Base-by-base conservation (phyloP, 2,113 vertebrate genomes). In the Nanger granti region DNA sequence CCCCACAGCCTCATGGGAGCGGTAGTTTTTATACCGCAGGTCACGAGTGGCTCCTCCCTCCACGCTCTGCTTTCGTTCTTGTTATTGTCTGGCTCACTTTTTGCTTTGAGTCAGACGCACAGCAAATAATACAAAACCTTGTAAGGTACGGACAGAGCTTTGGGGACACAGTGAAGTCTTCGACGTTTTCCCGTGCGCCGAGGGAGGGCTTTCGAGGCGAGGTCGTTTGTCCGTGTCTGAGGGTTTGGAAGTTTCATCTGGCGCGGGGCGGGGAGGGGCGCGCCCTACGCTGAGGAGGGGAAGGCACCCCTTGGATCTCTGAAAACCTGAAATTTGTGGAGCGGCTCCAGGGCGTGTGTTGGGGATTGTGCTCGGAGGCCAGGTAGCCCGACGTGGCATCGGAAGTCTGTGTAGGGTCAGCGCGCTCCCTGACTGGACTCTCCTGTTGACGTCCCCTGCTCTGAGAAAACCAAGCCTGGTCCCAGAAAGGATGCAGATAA, bases 1-100 rank as follows among this genome's bases (percentile, higher is more conserved):
- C 29, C 94, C 60, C 91, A 22, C 4, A 0, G 94, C 76, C 91
- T 94, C 44, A 55, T 73, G 97, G 98, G 97, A 97, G 18, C 55
- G 93, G 96, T 97, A 96, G 97, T 98, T 89, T 85, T 79, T 13
- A 1, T 15, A 34, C 37, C 9, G 18, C 10, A 5, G 6, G 6
- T 86, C 6, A 0, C 5, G 0, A 1, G 54, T 0, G 11, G 7
- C n/a, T 47, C 3, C 41, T 22, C 52, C 5, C 28, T 55, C 0
- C 22, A 55, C 4, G 8, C 26, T 94, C 49, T 17, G n/a, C 1
- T 4, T 29, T 49, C 20, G 49, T 87, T 28, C 28, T 20, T 18
- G 5, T 37, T 83, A 89, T 13, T 12, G 37, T 62, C 24, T n/a
- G 79, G 28, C 55, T 84, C 8, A 3, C 11, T 22, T 12, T 64